Evolutionary conservation across 2,797 vertebrate species (phyloP).

Genomic region (Tympanoctomys barrerae): DNA sequence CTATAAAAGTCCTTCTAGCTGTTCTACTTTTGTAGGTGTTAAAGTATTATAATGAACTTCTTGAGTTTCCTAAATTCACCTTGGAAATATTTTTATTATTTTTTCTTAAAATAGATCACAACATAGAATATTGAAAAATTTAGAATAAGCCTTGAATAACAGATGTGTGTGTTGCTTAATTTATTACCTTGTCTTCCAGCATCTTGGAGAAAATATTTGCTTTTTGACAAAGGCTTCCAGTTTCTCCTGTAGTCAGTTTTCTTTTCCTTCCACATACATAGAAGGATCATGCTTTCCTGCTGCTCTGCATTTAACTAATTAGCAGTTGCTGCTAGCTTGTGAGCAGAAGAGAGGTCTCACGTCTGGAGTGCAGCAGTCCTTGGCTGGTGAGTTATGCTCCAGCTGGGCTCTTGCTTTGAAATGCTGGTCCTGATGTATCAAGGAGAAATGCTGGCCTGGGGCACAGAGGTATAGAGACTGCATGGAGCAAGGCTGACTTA

Average conservation of each 20-base stretch:
- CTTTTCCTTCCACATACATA: background rate
- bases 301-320: background rate
- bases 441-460: background rate
- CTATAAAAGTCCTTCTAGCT: background rate
- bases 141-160: background rate
- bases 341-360: background rate
- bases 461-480: background rate
- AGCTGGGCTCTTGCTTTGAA: background rate
- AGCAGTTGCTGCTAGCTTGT: background rate
- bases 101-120: constrained; percentile 22
- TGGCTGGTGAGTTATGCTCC: background rate
- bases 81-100: constrained; percentile 28
- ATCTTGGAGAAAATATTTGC: constrained; percentile 14
- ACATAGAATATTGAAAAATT: background rate
- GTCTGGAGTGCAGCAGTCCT: background rate
- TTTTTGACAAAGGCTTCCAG: background rate
- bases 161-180: background rate
- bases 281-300: background rate
- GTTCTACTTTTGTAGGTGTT: constrained; percentile 9
- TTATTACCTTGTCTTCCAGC: constrained; percentile 1
- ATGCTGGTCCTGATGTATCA: background rate
- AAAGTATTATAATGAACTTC: background rate
- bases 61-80: constrained; percentile 36
- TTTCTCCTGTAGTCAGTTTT: background rate
- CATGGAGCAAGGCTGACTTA: background rate